Base-by-base conservation (phyloP, 2,797 vertebrate genomes). In the Lagodon rhomboides region DNA sequence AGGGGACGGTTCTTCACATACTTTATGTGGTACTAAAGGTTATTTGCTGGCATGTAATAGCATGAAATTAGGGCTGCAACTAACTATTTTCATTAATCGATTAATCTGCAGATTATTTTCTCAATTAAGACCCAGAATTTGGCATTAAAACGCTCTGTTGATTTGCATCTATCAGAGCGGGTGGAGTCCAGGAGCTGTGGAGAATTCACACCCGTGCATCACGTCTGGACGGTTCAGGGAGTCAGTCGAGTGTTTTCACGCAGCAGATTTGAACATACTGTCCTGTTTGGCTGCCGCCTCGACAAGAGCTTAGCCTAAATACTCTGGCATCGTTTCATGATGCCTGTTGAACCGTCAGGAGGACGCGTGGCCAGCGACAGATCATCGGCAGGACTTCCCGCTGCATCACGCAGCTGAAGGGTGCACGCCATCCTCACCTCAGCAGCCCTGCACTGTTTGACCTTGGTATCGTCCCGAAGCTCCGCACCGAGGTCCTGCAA, bases 301-400 rank as follows among this genome's bases (percentile, higher is more conserved):
- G 63, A 58, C 62, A 82, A 73, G 85, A 93, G 94, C 93, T 95
- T 94, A 93, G 87, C 94, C 92, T 86, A 87, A 92, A 95, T 94
- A 92, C 89, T 87, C 75, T 90, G 91, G 85, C 90, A 77, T 58
- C 87, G 61, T 79, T 82, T 88, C 82, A 68, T 62, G 85, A 84
- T 74, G 90, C 75, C 75, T 50, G 76, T 25, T 81, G 70, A 80
- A 74, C 54, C 62, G 58, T 67, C 56, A 60, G 75, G 68, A 49
- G 50, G 84, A 84, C 55, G 11, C 41, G 59, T 4, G 51, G 84
- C 89, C 87, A 86, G 60, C 34, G 60, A 76, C 64, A 67, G 86
- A 87, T 88, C 86, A 85, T 75, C 49, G 46, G 74, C 68, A 76
- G 75, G 88, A 79, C 85, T 46, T 85, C 81, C 81, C 46, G 30